phyloP scores from a whole-genome alignment of 1,140 invertebrate species.

The Microplitis demolitor region DNA sequence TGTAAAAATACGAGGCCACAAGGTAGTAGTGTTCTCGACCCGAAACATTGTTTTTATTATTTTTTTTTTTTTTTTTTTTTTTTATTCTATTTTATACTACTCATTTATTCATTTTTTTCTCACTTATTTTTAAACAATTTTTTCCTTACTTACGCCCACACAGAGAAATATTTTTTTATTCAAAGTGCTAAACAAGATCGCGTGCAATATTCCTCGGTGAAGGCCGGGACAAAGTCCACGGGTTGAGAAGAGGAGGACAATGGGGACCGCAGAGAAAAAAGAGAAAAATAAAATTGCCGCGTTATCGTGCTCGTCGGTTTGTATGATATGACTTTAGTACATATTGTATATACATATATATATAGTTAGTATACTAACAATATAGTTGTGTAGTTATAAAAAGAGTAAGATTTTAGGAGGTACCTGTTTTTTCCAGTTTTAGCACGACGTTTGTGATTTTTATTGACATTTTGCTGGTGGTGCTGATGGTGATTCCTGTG shows the following conservation, averaged over 20 bases:
- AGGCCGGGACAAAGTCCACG: constrained; percentile 15
- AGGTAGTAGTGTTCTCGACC: constrained; percentile 18
- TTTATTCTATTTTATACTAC: not conserved
- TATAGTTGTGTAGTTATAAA: too few relatives aligned
- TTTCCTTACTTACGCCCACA: not conserved
- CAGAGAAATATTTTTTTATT: too few relatives aligned
- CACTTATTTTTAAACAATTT: not conserved
- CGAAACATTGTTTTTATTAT: constrained; percentile 16
- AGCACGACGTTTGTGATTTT: constrained; percentile 47
- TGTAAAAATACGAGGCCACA: constrained; percentile 18
- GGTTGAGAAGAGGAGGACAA: not conserved
- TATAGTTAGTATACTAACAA: too few relatives aligned
- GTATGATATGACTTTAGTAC: constrained; percentile 15
- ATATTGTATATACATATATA: not conserved
- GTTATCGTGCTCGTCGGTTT: constrained; percentile 29
- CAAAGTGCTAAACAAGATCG: constrained; percentile 13
- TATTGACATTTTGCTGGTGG: constrained; percentile 30
- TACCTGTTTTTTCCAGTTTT: constrained; percentile 58
- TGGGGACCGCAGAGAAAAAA: not conserved
- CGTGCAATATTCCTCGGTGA: constrained; percentile 21
- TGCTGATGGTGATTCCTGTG: not conserved
- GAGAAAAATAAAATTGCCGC: constrained; percentile 19
- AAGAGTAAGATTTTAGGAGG: constrained; percentile 13
- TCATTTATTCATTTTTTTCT: constrained; percentile 16
- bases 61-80: too few relatives aligned